A percentile compares a stretch with the other conserved stretches of the same genome.
phyloP scores from a whole-genome alignment of 2,113 vertebrate species.

The Rhinoptilus africanus region DNA sequence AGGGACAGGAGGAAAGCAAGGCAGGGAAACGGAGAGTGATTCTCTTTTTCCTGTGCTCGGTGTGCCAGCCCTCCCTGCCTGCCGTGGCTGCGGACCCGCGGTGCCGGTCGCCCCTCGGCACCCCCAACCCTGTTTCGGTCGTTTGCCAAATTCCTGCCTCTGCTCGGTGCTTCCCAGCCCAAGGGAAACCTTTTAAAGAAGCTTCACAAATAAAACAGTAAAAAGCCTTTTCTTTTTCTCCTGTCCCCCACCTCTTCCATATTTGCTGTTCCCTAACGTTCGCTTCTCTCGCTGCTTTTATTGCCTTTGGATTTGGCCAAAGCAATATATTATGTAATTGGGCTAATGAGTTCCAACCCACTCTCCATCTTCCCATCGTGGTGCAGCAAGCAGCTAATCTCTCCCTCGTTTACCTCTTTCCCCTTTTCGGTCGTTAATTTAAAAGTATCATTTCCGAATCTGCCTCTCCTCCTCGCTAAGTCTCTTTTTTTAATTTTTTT shows the following conservation, averaged over 20 bases:
- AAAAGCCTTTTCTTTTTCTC: not conserved
- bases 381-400: not conserved
- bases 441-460: not conserved
- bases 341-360: slow-evolving; percentile 2
- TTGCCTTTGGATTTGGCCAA: not conserved
- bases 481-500: not conserved
- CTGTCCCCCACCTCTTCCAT: not conserved
- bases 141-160: not conserved
- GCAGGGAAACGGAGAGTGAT: not conserved
- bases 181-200: not conserved
- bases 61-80: not conserved
- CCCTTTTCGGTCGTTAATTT: not conserved
- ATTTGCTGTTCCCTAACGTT: not conserved
- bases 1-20: not conserved
- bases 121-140: not conserved
- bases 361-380: not conserved
- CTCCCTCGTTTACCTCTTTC: not conserved
- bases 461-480: not conserved
- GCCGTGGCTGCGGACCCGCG: rapidly evolving
- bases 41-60: not conserved
- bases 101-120: rapidly evolving
- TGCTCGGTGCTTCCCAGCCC: not conserved
- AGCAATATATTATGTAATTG: not conserved
- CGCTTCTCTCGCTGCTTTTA: not conserved
- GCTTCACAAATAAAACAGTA: not conserved